Evolutionary conservation across 2,888 invertebrate genomes (phyloP).

Genomic region (Quadroppia sp.): DNA sequence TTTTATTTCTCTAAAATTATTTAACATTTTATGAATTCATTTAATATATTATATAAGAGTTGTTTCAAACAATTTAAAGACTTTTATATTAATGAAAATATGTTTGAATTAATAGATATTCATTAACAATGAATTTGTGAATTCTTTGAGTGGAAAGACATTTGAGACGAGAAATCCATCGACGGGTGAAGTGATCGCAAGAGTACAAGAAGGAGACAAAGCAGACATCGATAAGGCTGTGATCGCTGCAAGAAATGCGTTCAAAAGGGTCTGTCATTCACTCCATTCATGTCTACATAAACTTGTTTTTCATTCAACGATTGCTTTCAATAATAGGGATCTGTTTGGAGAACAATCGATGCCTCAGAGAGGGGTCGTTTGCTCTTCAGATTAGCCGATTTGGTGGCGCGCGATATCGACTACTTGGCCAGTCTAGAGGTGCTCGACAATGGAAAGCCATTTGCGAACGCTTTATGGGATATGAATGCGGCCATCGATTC

Average conservation of each 20-base stretch:
- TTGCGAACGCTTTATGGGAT: slow-evolving; percentile 55
- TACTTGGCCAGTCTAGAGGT: slow-evolving; percentile 70
- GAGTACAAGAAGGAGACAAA: slow-evolving; percentile 80
- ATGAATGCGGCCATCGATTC: slow-evolving; percentile 49
- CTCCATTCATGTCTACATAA: neutral
- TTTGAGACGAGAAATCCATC: slow-evolving; percentile 72
- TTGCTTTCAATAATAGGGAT: no score
- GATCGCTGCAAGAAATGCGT: slow-evolving; percentile 55
- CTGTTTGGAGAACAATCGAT: slow-evolving; percentile 60
- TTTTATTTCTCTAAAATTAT: no score
- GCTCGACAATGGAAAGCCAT: slow-evolving; percentile 91
- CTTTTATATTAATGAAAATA: no score
- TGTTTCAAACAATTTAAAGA: no score
- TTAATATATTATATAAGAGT: no score
- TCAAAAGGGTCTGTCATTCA: slow-evolving; percentile 47
- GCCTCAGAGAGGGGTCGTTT: slow-evolving; percentile 59
- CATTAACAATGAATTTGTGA: slow-evolving; percentile 94
- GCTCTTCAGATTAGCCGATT: slow-evolving; percentile 57
- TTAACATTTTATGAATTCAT: no score
- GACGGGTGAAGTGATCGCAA: slow-evolving; percentile 67
- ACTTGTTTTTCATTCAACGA: no score
- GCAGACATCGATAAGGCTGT: slow-evolving; percentile 60
- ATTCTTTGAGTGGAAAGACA: slow-evolving; percentile 75
- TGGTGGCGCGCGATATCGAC: slow-evolving; percentile 58
- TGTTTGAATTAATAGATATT: slow-evolving; percentile 60